Evolutionary conservation across 2,888 invertebrate genomes (phyloP).

Genomic region (Macrosoma leucophasiata): DNA sequence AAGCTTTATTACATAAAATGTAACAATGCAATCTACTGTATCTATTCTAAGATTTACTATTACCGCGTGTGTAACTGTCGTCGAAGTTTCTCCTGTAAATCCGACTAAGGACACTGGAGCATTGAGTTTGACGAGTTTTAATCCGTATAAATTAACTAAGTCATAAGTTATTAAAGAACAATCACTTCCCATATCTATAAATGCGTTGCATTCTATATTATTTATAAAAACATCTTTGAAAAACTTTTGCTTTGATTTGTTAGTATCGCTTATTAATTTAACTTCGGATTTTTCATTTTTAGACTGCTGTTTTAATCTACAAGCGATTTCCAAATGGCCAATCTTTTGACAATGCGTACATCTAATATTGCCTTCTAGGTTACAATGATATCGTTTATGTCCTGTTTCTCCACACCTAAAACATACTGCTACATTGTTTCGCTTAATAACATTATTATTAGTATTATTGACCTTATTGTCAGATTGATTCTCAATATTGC

Average conservation of each 20-base stretch:
- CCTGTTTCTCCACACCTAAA: conserved; percentile 20
- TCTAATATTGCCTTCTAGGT: conserved; percentile 15
- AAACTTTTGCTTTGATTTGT: conserved; percentile 20
- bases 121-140: conserved; percentile 10
- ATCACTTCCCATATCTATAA: conserved; percentile 25
- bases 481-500: too few species aligned
- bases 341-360: conserved; percentile 23
- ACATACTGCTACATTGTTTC: too few species aligned
- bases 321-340: conserved; percentile 24
- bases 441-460: conserved; percentile 8
- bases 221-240: conserved; percentile 17
- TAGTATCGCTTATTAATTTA: conserved; percentile 15
- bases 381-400: conserved; percentile 15
- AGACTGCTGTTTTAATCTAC: conserved; percentile 17
- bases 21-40: conserved; percentile 9
- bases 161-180: conserved; percentile 21
- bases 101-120: conserved; percentile 13
- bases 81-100: conserved; percentile 13
- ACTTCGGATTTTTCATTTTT: conserved; percentile 26
- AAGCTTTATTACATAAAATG: conserved; percentile 14
- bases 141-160: conserved; percentile 5
- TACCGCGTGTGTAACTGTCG: conserved; percentile 8
- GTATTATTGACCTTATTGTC: background rate
- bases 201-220: conserved; percentile 13
- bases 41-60: conserved; percentile 13